A percentile compares a stretch with the other conserved stretches of the same genome.
phyloP scores from a whole-genome alignment of 1,140 invertebrate genomes.

The Drosophila sp. region DNA sequence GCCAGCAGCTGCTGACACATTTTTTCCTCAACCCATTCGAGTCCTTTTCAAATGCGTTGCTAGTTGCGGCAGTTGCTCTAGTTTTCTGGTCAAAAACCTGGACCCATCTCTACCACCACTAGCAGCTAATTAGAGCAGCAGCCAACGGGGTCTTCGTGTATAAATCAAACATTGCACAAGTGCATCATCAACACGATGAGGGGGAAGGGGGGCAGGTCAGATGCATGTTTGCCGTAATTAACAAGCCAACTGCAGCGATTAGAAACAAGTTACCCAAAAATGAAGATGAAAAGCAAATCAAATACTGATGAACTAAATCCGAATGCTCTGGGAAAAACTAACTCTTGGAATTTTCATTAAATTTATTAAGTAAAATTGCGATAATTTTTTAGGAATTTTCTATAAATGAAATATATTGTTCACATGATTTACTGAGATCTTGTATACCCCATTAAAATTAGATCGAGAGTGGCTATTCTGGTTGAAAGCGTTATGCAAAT shows the following conservation, averaged over 20 bases:
- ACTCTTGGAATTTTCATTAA: too few relatives aligned
- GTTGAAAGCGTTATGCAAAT: constrained; percentile 57
- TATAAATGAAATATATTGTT: too few relatives aligned
- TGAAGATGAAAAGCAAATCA: not conserved
- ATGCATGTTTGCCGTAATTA: constrained; percentile 69
- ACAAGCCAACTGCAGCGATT: constrained; percentile 63
- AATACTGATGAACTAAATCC: not conserved
- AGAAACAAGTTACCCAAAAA: constrained; percentile 65
- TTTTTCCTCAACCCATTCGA: constrained; percentile 45
- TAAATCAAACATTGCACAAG: constrained; percentile 73
- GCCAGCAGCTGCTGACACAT: constrained; percentile 59
- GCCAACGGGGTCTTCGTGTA: constrained; percentile 40
- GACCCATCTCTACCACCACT: not conserved
- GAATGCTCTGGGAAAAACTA: not conserved
- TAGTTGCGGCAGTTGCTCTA: constrained; percentile 33
- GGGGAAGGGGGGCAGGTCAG: not conserved
- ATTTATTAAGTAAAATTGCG: too few relatives aligned
- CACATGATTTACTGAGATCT: not conserved
- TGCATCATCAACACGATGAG: constrained; percentile 38
- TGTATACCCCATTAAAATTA: not conserved
- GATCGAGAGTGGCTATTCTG: constrained; percentile 26
- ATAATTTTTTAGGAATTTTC: too few relatives aligned
- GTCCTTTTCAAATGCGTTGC: constrained; percentile 48
- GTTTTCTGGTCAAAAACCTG: constrained; percentile 33
- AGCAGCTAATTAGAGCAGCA: constrained; percentile 72